These are phyloP conservation scores for Fulmarus glacialis DNA, from an alignment of 2,113 vertebrate species.

Conservation along the genomic window DNA sequence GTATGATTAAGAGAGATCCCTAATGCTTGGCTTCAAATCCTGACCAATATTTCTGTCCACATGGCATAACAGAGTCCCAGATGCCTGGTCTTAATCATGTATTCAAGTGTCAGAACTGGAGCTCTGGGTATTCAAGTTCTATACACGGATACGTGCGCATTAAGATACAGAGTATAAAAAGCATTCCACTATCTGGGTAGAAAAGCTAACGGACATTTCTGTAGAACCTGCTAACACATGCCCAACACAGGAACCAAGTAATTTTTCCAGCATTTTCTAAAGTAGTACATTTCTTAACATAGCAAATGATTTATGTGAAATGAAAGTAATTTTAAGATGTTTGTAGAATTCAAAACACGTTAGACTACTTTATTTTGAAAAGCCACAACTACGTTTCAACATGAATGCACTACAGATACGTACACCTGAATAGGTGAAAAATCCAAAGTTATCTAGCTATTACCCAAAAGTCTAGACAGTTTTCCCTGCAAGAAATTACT, in stretches of 20 bases:
- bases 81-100: neutral
- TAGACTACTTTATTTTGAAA: neutral
- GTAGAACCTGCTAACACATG: neutral
- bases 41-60: neutral
- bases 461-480: neutral
- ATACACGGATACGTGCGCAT: fast-evolving
- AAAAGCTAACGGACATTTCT: neutral
- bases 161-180: neutral
- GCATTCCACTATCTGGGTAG: neutral
- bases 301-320: fast-evolving
- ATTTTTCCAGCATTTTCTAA: neutral
- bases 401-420: neutral
- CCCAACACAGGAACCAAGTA: neutral
- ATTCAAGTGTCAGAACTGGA: neutral
- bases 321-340: neutral
- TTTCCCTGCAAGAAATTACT: neutral
- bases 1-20: neutral
- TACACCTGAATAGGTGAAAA: neutral
- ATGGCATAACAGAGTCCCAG: neutral
- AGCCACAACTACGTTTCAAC: neutral
- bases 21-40: neutral
- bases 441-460: neutral
- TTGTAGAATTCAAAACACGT: neutral
- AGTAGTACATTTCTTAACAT: neutral
- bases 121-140: neutral